A percentile compares a stretch with the other conserved stretches of the same genome.
Conservation (phyloP, 2,888 invertebrate genomes). For the Gonocerus acuteangulatus region DNA sequence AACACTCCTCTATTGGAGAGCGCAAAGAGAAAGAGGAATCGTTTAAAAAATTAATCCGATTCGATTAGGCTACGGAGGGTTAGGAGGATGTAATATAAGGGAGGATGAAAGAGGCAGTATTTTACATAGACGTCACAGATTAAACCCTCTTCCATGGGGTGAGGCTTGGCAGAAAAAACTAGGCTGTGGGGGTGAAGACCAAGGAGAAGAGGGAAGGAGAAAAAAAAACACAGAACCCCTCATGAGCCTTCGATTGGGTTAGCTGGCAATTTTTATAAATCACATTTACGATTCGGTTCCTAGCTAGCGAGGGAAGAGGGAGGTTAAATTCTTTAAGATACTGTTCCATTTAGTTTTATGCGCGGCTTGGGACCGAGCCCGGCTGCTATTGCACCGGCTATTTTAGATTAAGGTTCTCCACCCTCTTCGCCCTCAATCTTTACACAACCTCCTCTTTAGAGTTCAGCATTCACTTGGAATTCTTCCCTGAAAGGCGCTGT, state of each 20-base stretch:
- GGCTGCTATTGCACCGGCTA: slow-evolving; percentile 33
- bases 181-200: slow-evolving; percentile 26
- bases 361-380: slow-evolving; percentile 36
- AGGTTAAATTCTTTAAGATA: slow-evolving; percentile 40
- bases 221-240: not conserved
- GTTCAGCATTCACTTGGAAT: no score
- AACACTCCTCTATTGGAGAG: not conserved
- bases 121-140: slow-evolving; percentile 35
- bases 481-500: no score
- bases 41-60: slow-evolving; percentile 35
- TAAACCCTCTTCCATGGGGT: slow-evolving; percentile 29
- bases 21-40: slow-evolving; percentile 1
- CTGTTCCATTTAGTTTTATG: slow-evolving; percentile 39
- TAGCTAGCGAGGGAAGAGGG: slow-evolving; percentile 7
- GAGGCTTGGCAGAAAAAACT: slow-evolving; percentile 27
- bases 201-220: not conserved
- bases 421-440: not conserved
- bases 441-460: no score
- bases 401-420: slow-evolving; percentile 33
- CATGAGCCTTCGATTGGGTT: slow-evolving; percentile 33
- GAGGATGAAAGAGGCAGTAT: slow-evolving; percentile 25
- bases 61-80: slow-evolving; percentile 29
- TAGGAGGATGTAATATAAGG: slow-evolving; percentile 1
- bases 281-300: slow-evolving; percentile 38
- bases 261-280: slow-evolving; percentile 39